Evolutionary conservation across 2,113 vertebrate genomes (phyloP), one percentile per base, ranked within the genome.

Genomic region (Scomber scombrus): DNA sequence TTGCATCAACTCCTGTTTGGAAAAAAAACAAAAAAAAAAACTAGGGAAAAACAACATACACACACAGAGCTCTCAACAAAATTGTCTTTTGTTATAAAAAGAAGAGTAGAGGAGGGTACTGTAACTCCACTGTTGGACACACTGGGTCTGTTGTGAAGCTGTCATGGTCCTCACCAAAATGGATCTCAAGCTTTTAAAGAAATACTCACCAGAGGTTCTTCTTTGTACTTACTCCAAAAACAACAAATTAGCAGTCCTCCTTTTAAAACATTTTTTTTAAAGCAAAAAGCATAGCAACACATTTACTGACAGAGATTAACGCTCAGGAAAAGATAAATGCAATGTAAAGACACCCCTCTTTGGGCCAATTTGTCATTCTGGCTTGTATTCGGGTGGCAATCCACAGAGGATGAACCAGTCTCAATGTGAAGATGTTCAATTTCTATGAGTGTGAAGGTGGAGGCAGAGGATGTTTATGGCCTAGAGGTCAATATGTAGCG

Each of bases 221-320:
- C 26, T 81, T 46, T 75, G 55, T 16, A 76, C 73, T 65, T 91
- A 78, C 70, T 84, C 58, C 2, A 14, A 85, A 89, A 90, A 88
- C 14, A 78, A 86, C 82, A 80, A 65, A 90, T 69, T 71, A 45
- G 73, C 74, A 47, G 52, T 78, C 69, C 79, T 91, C 81, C 80
- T 78, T 88, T 87, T 79, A 81, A 91, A 84, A 84, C 84, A 47
- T 18, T 88, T 64, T 86, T 64, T 88, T 89, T 85, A 84, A 89
- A 88, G 92, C 88, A 89, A 90, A 78, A 90, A 92, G 91, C 82
- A 87, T 91, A 89, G 90, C 73, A 91, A 87, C 78, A 92, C 88
- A 46, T 90, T 90, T 85, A 94, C 84, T 80, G 80, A 91, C 85
- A 86, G 71, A 85, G 76, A 90, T 81, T 81, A 89, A 88, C n/a